phyloP scores from a whole-genome alignment of 1,140 invertebrate genomes.

The Bombus picipes region DNA sequence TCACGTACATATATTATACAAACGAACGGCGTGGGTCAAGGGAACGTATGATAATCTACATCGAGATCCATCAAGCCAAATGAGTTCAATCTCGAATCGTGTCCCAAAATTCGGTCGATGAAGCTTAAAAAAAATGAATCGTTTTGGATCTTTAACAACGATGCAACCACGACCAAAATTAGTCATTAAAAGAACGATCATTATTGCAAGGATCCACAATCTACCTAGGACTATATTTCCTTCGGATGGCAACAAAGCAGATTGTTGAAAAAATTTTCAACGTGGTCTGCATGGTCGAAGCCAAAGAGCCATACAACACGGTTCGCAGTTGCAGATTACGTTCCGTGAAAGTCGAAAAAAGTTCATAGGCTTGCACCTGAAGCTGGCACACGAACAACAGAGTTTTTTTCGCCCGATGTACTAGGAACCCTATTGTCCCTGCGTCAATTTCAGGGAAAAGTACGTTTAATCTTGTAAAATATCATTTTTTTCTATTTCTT shows the following conservation, averaged over 20 bases:
- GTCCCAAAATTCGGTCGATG: neutral
- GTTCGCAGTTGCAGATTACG: constrained; percentile 52
- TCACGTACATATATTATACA: neutral
- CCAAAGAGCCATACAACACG: constrained; percentile 37
- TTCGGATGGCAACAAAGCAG: neutral
- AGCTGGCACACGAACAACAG: constrained; percentile 63
- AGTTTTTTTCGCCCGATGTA: constrained; percentile 40
- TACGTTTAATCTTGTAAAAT: constrained; percentile 41
- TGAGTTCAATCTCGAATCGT: neutral
- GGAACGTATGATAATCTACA: neutral
- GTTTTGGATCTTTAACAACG: neutral
- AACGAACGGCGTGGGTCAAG: neutral
- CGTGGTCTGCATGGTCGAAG: neutral
- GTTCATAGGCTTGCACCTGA: constrained; percentile 52
- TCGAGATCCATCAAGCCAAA: neutral
- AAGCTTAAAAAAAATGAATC: neutral
- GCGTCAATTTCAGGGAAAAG: constrained; percentile 61
- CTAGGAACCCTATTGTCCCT: constrained; percentile 52
- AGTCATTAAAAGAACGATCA: neutral
- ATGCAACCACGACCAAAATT: neutral
- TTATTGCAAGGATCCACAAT: neutral
- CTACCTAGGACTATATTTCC: neutral
- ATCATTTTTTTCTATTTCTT: constrained; percentile 37
- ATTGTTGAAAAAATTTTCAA: neutral
- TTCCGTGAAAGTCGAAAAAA: constrained; percentile 53